Conservation (phyloP, 2,888 invertebrate genomes). For the Scaptomyza reducta region DNA sequence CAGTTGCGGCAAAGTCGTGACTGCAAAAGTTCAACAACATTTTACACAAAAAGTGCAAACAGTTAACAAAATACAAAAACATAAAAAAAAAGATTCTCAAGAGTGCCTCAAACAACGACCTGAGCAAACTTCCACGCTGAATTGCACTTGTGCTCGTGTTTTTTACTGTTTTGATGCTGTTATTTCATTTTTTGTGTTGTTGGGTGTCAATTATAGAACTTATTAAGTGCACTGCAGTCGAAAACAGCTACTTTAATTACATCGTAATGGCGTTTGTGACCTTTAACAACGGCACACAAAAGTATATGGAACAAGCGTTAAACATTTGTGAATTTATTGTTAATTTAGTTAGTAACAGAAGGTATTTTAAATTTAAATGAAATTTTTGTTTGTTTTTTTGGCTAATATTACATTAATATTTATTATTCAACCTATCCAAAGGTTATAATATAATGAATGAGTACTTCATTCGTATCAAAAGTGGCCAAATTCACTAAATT, state of each 20-base stretch:
- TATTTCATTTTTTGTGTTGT: constrained; percentile 16
- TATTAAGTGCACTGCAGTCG: constrained; percentile 21
- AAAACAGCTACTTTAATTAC: constrained; percentile 47
- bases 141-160: constrained; percentile 57
- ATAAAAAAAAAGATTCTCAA: constrained; percentile 41
- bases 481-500: neutral
- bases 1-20: constrained; percentile 71
- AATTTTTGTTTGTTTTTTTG: no score
- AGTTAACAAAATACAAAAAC: constrained; percentile 23
- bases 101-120: constrained; percentile 26
- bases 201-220: constrained; percentile 52
- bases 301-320: constrained; percentile 5
- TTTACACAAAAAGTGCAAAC: constrained; percentile 74
- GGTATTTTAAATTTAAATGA: no score
- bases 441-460: no score
- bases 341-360: no score
- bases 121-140: constrained; percentile 47
- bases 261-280: constrained; percentile 29
- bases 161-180: constrained; percentile 6
- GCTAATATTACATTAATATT: no score
- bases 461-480: neutral
- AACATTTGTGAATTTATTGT: constrained; percentile 9
- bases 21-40: constrained; percentile 82
- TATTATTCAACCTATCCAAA: no score
- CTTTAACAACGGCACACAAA: constrained; percentile 19